These are phyloP conservation scores for Lasius fuliginosus DNA, from an alignment of 2,888 invertebrate genomes.

Conservation along the genomic window DNA sequence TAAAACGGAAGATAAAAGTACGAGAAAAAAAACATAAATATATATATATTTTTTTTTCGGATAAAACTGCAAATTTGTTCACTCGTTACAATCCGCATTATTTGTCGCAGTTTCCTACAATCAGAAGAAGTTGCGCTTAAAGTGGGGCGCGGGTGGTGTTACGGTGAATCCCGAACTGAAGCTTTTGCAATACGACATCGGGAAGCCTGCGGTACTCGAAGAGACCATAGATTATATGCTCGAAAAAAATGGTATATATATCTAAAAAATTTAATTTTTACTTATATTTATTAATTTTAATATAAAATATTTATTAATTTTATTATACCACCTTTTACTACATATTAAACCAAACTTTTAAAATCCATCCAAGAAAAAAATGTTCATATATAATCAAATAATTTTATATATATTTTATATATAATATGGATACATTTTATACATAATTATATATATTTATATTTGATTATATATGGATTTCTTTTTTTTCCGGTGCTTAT, in stretches of 20 bases:
- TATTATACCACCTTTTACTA: not conserved
- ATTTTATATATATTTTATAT: too few species aligned
- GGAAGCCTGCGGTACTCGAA: slow-evolving; percentile 90
- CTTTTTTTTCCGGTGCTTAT: too few species aligned
- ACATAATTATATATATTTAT: too few species aligned
- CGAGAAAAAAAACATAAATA: not conserved
- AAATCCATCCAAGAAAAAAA: not conserved
- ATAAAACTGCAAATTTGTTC: not conserved
- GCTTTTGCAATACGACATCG: slow-evolving; percentile 93
- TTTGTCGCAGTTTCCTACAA: slow-evolving; percentile 91
- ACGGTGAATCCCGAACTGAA: slow-evolving; percentile 93
- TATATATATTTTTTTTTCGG: not conserved
- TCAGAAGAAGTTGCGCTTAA: slow-evolving; percentile 91
- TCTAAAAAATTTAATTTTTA: slow-evolving; percentile 58
- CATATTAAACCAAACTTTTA: not conserved
- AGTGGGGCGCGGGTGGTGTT: slow-evolving; percentile 92
- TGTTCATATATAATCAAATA: not conserved
- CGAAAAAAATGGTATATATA: slow-evolving; percentile 91
- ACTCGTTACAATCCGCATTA: slow-evolving; percentile 36
- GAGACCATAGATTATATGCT: slow-evolving; percentile 92
- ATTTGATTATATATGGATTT: too few species aligned
- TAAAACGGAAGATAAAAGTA: not conserved
- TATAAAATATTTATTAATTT: not conserved
- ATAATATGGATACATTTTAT: too few species aligned
- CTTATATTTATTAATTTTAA: not conserved